A percentile compares a stretch with the other conserved stretches of the same genome.
These are phyloP conservation scores for Pemphigus obesinymphae DNA, from an alignment of 1,140 invertebrate genomes.

Conservation along the genomic window DNA sequence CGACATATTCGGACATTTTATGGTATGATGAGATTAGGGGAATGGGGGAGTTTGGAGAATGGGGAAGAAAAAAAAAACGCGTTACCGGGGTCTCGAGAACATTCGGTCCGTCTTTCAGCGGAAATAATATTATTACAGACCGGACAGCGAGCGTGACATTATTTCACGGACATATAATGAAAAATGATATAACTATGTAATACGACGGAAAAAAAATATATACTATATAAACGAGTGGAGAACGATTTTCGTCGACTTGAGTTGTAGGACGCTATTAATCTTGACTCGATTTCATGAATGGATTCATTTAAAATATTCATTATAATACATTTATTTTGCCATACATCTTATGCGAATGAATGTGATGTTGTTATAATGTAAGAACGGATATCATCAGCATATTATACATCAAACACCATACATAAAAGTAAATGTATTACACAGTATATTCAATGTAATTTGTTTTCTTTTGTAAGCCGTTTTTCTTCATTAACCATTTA, in stretches of 20 bases:
- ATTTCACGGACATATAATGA: not conserved
- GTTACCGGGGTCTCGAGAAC: not conserved
- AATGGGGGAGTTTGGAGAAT: no score
- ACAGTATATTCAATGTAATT: not conserved
- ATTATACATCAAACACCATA: not conserved
- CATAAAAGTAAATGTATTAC: not conserved
- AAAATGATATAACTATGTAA: conserved; percentile 27
- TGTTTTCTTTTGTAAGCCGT: not conserved
- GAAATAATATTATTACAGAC: conserved; percentile 14
- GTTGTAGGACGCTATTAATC: conserved; percentile 18
- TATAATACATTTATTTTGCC: no score
- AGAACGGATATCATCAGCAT: not conserved
- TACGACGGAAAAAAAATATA: not conserved
- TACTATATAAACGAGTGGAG: not conserved
- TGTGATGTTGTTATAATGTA: not conserved
- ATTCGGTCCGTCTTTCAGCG: not conserved
- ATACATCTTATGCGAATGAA: not conserved
- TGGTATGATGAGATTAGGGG: no score
- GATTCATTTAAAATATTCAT: not conserved
- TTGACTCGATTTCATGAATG: conserved; percentile 11
- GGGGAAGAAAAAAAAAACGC: not conserved
- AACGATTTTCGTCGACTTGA: not conserved
- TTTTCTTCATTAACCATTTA: no score
- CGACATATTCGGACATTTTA: not conserved
- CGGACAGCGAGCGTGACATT: not conserved